Percentiles rank a stretch among this genome's conserved stretches.
phyloP scores from a whole-genome alignment of 2,888 invertebrate genomes.

The Phaedon cochleariae region DNA sequence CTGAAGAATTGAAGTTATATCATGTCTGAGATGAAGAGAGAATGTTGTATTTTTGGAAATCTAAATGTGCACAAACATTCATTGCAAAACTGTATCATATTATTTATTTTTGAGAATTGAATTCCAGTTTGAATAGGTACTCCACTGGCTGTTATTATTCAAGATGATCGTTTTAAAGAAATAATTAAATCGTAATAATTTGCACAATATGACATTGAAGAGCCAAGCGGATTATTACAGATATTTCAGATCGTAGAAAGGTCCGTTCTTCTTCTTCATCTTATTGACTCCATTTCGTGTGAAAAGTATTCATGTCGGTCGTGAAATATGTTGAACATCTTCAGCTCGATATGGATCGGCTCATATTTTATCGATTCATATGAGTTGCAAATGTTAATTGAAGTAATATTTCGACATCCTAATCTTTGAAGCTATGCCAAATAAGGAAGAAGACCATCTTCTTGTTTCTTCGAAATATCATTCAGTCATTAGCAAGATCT shows the following conservation, averaged over 20 bases:
- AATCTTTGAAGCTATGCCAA: background rate
- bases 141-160: constrained; percentile 3
- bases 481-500: too few species aligned
- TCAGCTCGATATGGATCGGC: background rate
- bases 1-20: too few species aligned
- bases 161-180: background rate
- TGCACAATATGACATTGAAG: constrained; percentile 24
- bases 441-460: background rate
- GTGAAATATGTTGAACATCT: background rate
- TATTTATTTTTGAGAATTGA: too few species aligned
- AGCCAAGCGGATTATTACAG: background rate
- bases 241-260: background rate
- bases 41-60: too few species aligned
- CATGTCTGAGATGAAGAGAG: too few species aligned
- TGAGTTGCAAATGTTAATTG: background rate
- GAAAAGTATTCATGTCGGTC: background rate
- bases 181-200: constrained; percentile 2
- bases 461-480: background rate
- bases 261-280: background rate
- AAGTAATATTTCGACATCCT: background rate
- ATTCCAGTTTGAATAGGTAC: background rate
- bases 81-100: too few species aligned
- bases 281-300: background rate
- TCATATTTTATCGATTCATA: background rate
- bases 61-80: too few species aligned